Evolutionary conservation across 2,888 invertebrate species (phyloP).

Genomic region (Volucella inanis): DNA sequence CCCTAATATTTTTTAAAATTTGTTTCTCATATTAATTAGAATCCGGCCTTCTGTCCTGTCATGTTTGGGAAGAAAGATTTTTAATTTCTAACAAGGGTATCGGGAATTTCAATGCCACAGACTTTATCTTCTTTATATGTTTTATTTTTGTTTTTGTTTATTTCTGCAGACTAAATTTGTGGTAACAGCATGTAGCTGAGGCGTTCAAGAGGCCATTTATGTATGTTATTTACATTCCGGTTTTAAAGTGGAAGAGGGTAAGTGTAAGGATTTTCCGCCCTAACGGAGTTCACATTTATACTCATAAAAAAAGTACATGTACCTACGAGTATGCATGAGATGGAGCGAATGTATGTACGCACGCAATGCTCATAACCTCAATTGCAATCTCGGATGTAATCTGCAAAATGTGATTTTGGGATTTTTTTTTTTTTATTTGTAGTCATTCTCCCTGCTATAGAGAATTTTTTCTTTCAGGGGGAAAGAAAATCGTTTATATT

Average conservation of each 20-base stretch:
- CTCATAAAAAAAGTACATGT: neutral
- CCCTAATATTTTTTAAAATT: too few relatives aligned
- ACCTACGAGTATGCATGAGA: neutral
- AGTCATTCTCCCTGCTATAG: neutral
- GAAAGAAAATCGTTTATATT: slow-evolving; percentile 27
- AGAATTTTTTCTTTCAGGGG: neutral
- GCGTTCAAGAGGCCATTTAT: slow-evolving; percentile 56
- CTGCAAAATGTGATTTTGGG: slow-evolving; percentile 23
- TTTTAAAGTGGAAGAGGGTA: slow-evolving; percentile 23
- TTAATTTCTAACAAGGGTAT: too few relatives aligned
- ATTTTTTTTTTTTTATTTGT: slow-evolving; percentile 17
- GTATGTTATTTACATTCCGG: slow-evolving; percentile 59
- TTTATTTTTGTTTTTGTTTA: slow-evolving; percentile 11
- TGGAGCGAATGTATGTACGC: neutral
- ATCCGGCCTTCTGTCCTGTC: too few relatives aligned
- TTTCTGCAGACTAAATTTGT: slow-evolving; percentile 31
- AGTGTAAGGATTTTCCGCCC: slow-evolving; percentile 9
- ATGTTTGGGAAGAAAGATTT: too few relatives aligned
- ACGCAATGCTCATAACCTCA: slow-evolving; percentile 13
- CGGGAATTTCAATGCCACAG: too few relatives aligned
- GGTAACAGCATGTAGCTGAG: slow-evolving; percentile 49
- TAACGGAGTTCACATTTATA: slow-evolving; percentile 12
- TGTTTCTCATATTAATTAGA: too few relatives aligned
- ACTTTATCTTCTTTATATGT: neutral
- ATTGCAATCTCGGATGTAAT: slow-evolving; percentile 41